These are phyloP conservation scores for Morphnarchus princeps DNA, from an alignment of 2,113 vertebrate species.

Conservation along the genomic window DNA sequence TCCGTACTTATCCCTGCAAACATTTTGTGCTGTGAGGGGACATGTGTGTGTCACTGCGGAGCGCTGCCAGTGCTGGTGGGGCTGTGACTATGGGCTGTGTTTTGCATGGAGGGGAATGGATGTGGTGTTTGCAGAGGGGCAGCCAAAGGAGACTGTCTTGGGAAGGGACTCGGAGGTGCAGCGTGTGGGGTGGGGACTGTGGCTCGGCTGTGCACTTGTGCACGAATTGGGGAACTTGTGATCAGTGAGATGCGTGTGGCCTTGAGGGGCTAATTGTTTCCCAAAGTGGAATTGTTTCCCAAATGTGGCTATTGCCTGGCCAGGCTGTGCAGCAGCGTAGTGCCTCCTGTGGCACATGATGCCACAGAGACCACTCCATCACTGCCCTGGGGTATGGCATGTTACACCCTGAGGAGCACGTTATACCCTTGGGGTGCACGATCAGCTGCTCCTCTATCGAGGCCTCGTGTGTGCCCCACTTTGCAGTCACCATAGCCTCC, in stretches of 20 bases:
- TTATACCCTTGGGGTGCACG: background rate
- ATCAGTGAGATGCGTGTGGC: background rate
- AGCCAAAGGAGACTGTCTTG: background rate
- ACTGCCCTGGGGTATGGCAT: background rate
- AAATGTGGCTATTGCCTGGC: background rate
- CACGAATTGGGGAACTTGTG: background rate
- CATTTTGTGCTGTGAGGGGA: background rate
- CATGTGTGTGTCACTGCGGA: accelerated
- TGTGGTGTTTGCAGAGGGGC: background rate
- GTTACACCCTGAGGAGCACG: accelerated
- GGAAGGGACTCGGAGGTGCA: background rate
- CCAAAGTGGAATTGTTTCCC: background rate
- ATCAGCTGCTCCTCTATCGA: background rate
- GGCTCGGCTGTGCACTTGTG: background rate
- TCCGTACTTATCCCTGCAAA: accelerated
- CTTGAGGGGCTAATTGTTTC: background rate
- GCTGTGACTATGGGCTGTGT: background rate
- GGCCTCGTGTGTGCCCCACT: background rate
- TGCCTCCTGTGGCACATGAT: accelerated
- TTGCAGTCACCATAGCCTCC: background rate
- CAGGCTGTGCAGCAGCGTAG: background rate
- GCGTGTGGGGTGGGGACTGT: accelerated
- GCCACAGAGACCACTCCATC: background rate
- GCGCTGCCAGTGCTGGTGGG: accelerated
- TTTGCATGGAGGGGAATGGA: background rate